These are phyloP conservation scores for Callyntrura guangdongensis DNA, from an alignment of 2,888 invertebrate genomes.

Conservation along the genomic window DNA sequence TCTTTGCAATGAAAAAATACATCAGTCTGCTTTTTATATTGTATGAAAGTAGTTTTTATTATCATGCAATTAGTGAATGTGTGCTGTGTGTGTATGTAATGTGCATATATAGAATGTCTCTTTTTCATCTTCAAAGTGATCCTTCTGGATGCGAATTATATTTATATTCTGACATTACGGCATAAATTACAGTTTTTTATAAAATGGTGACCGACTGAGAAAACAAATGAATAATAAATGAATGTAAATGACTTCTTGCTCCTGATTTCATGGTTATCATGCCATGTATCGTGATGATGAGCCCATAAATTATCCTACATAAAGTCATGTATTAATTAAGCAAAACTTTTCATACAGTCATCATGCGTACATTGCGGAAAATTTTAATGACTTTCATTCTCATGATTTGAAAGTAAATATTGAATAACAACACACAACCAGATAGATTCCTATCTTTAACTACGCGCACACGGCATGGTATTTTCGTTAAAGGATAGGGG, in stretches of 20 bases:
- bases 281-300: conserved; percentile 14
- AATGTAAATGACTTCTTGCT: not conserved
- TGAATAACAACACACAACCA: conserved; percentile 23
- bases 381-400: conserved; percentile 70
- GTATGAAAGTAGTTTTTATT: not conserved
- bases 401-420: conserved; percentile 66
- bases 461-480: conserved; percentile 53
- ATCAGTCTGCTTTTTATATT: not conserved
- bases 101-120: not conserved
- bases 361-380: conserved; percentile 49
- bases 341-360: not conserved
- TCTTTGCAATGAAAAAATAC: no score
- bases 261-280: conserved; percentile 6
- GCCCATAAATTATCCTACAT: not conserved
- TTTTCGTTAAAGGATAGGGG: conserved; percentile 62
- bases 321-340: conserved; percentile 40
- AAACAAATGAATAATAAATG: not conserved
- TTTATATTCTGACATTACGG: not conserved
- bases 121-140: no score
- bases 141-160: no score
- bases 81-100: not conserved
- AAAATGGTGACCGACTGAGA: not conserved
- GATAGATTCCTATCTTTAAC: conserved; percentile 30
- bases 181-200: conserved; percentile 16
- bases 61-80: not conserved